A percentile compares a stretch with the other conserved stretches of the same genome.
Evolutionary conservation across 2,113 vertebrate genomes (phyloP).

Genomic region (Eclectus roratus): DNA sequence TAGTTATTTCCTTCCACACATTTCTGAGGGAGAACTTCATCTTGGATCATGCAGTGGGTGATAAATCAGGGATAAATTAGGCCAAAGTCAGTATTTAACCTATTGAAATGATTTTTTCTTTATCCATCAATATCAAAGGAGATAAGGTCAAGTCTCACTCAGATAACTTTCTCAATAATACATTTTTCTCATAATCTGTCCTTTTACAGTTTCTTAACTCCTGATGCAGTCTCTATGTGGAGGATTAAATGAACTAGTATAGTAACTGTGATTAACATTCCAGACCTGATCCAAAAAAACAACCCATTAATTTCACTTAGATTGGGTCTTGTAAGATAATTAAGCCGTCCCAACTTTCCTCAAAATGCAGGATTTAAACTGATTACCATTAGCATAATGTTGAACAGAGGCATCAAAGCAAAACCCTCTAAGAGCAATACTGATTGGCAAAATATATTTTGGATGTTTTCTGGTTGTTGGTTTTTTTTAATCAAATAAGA

Average conservation of each 20-base stretch:
- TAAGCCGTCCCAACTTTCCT: not conserved
- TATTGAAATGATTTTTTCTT: not conserved
- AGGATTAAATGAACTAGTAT: not conserved
- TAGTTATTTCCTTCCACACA: slow-evolving; percentile 42
- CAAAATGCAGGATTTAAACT: not conserved
- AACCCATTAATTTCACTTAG: not conserved
- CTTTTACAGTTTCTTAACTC: not conserved
- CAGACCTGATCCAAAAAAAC: not conserved
- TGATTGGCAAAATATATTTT: not conserved
- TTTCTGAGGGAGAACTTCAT: slow-evolving; percentile 50
- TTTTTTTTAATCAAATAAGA: not conserved
- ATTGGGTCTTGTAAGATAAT: not conserved
- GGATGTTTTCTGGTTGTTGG: not conserved
- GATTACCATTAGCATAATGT: not conserved
- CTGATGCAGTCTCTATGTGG: not conserved
- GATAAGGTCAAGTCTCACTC: not conserved
- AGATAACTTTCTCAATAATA: not conserved
- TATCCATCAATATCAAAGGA: not conserved
- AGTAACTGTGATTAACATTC: not conserved
- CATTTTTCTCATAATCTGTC: not conserved
- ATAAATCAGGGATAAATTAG: slow-evolving; percentile 19
- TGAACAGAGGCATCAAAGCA: not conserved
- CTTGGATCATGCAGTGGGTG: not conserved
- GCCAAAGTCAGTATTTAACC: not conserved
- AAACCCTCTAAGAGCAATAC: not conserved